phyloP scores from a whole-genome alignment of 1,140 invertebrate genomes.

The Thaumatotibia leucotreta region DNA sequence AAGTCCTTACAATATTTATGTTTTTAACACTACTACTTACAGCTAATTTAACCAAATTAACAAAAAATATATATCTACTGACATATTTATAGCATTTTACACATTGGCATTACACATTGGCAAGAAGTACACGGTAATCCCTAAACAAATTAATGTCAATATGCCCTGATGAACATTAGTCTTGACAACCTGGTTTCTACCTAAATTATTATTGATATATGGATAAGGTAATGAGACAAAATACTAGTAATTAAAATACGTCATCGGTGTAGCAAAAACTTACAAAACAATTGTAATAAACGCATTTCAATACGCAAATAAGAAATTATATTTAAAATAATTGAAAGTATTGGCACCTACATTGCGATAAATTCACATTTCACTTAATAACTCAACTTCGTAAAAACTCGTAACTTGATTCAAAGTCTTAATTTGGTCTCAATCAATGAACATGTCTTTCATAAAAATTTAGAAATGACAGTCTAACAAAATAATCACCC shows the following conservation, averaged over 20 bases:
- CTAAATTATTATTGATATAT: neutral
- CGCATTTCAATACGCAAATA: neutral
- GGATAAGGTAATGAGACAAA: neutral
- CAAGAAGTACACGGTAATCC: neutral
- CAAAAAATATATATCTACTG: neutral
- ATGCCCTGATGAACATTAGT: neutral
- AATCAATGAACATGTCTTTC: constrained; percentile 55
- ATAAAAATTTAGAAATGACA: constrained; percentile 63
- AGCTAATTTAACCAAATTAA: neutral
- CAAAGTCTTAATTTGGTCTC: constrained; percentile 34
- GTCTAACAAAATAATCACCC: constrained; percentile 56
- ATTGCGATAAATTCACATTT: constrained; percentile 67
- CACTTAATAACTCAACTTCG: constrained; percentile 45
- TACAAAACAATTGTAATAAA: neutral
- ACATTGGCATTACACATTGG: neutral
- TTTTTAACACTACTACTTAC: neutral
- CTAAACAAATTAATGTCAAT: neutral
- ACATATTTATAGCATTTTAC: neutral
- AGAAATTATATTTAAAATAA: constrained; percentile 33
- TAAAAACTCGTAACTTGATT: constrained; percentile 38
- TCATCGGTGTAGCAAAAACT: neutral
- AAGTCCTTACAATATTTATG: neutral
- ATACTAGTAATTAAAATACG: neutral
- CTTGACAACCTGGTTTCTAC: neutral
- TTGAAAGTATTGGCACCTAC: constrained; percentile 45